Evolutionary conservation across 2,113 vertebrate genomes (phyloP), one percentile per base, ranked within the genome.

Genomic region (Corythornis cristatus): DNA sequence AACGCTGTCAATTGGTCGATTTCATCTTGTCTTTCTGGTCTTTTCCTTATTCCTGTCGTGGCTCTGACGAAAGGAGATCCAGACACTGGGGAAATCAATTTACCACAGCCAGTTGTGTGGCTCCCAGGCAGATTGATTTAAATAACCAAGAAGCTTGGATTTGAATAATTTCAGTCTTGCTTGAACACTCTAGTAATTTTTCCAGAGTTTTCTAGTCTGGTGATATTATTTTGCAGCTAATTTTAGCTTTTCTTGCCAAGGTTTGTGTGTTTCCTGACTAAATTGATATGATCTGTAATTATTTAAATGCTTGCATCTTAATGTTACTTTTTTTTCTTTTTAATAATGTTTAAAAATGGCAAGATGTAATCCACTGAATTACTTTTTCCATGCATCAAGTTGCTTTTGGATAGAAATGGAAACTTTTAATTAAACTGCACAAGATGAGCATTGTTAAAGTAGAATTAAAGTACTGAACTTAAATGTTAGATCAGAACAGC

Each of bases 41-140:
- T 89, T 75, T 68, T 71, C 12, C 8, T 88, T 60, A 43, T 81
- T 68, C 66, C 72, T 72, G 42, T 65, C 3, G 1, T 68, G 56
- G 62, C 54, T 72, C 42, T 79, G 35, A 10, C 2, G 2, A 73
- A 74, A 73, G 60, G 71, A 91, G 88, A 93, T 80, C 75, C 92
- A 96, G 91, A 70, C 6, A 2, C 72, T 78, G 35, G 93, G 89
- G 91, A 89, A 93, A 87, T 92, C 93, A 91, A 33, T 95, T 95
- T 78, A 83, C 91, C 81, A 53, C 87, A 90, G 66, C 72, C 62
- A 46, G 94, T 86, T 90, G 61, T 75, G 87, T 89, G 73, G 70
- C 94, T 96, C 87, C 89, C 64, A 80, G 91, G 94, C 82, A 95
- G 87, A 83, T 94, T 93, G 91, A 94, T 95, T 95, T 91, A 86